These are phyloP conservation scores for Laodelphax striatellus DNA, from an alignment of 1,140 invertebrate species.

Conservation along the genomic window DNA sequence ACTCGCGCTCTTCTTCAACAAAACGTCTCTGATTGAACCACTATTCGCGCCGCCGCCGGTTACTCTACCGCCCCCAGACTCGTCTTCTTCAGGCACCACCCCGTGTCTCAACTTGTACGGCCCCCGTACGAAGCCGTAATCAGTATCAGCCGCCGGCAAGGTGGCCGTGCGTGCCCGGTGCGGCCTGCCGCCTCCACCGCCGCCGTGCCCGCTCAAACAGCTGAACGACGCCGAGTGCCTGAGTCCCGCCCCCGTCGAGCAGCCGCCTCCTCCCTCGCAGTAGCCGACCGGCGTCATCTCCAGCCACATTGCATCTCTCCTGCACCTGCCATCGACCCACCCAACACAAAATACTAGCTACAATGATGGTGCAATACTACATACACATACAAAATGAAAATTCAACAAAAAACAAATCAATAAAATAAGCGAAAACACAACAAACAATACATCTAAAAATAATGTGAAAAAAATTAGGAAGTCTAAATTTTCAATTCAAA, in stretches of 20 bases:
- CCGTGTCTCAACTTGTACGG: conserved; percentile 11
- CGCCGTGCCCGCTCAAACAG: conserved; percentile 33
- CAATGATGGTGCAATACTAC: too few relatives aligned
- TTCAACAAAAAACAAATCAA: too few relatives aligned
- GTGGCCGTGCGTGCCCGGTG: conserved; percentile 38
- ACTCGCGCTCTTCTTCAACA: conserved; percentile 34
- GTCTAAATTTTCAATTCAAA: too few relatives aligned
- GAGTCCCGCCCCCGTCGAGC: conserved; percentile 21
- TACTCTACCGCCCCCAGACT: conserved; percentile 16
- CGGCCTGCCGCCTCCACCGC: conserved; percentile 25
- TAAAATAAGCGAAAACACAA: too few relatives aligned
- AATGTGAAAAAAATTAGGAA: too few relatives aligned
- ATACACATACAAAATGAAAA: too few relatives aligned
- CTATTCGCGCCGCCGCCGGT: conserved; percentile 29
- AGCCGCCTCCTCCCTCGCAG: conserved; percentile 11
- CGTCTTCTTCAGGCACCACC: conserved; percentile 22
- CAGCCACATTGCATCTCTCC: conserved; percentile 16
- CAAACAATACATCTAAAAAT: too few relatives aligned
- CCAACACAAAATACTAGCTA: too few relatives aligned
- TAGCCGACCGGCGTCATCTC: conserved; percentile 13
- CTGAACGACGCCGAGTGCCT: conserved; percentile 41
- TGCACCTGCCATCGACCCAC: neutral
- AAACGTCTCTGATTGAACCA: conserved; percentile 26
- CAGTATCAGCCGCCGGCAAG: conserved; percentile 27
- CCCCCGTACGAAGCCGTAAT: conserved; percentile 25